phyloP scores from a whole-genome alignment of 2,888 invertebrate species.

The Axea sp. region DNA sequence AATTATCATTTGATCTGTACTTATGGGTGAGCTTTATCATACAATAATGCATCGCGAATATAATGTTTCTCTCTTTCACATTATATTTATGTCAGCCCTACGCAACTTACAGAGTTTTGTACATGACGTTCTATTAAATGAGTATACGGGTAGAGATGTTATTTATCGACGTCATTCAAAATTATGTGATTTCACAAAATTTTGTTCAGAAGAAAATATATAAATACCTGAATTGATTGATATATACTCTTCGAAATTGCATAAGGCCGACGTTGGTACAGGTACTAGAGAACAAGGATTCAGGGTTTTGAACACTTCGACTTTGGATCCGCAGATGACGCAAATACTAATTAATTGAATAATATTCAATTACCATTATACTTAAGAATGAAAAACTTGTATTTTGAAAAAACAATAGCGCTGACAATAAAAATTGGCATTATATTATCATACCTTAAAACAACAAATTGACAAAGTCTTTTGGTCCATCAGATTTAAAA shows the following conservation, averaged over 20 bases:
- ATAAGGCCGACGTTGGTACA: constrained; percentile 62
- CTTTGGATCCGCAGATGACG: constrained; percentile 68
- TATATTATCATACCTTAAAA: constrained; percentile 5
- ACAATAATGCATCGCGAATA: constrained; percentile 30
- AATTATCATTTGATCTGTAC: constrained; percentile 56
- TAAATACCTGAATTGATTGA: too few species aligned
- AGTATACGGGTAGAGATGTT: too few species aligned
- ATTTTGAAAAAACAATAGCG: constrained; percentile 9
- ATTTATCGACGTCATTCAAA: too few species aligned
- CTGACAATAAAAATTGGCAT: constrained; percentile 15
- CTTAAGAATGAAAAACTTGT: constrained; percentile 25
- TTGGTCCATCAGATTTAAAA: constrained; percentile 50
- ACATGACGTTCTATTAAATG: too few species aligned
- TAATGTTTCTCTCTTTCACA: constrained; percentile 36
- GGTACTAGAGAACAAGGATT: constrained; percentile 71
- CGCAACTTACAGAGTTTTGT: constrained; percentile 17
- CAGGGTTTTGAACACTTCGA: constrained; percentile 71
- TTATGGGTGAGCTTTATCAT: constrained; percentile 39
- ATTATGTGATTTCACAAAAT: too few species aligned
- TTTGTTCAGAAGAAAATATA: too few species aligned
- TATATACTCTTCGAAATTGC: constrained; percentile 45
- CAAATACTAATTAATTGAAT: too few species aligned
- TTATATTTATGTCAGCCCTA: constrained; percentile 31
- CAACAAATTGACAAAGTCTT: constrained; percentile 32
- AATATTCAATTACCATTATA: constrained; percentile 3